Conservation (phyloP, 2,888 invertebrate genomes). For the Sceliomorpha sp. region DNA sequence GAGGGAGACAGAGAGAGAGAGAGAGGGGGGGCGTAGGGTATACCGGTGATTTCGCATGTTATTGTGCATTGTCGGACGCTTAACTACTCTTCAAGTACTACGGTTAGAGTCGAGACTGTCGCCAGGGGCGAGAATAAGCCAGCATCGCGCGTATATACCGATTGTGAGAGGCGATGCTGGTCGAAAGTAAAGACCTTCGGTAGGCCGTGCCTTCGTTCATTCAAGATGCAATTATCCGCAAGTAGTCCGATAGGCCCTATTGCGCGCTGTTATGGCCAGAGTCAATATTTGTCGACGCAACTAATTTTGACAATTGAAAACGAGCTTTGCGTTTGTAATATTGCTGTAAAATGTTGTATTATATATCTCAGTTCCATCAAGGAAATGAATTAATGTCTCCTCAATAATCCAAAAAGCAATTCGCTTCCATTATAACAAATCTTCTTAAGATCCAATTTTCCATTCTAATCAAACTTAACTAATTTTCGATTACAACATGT, state of each 20-base stretch:
- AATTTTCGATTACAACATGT: no score
- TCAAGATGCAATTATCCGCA: conserved; percentile 45
- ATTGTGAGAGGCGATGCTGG: conserved; percentile 4
- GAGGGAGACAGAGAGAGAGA: neutral
- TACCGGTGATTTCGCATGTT: conserved; percentile 41
- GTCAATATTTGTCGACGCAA: no score
- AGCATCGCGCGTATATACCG: conserved; percentile 27
- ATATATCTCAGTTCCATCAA: no score
- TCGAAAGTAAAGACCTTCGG: conserved; percentile 32
- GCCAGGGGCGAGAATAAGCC: conserved; percentile 47
- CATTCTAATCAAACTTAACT: no score
- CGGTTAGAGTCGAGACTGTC: conserved; percentile 34
- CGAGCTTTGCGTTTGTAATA: no score
- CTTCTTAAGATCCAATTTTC: no score
- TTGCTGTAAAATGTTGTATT: no score
- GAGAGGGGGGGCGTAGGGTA: neutral
- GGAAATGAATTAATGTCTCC: no score
- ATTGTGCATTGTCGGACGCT: conserved; percentile 48
- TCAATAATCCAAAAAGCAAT: no score
- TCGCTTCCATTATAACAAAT: no score
- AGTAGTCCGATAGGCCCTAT: conserved; percentile 32
- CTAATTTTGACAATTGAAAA: no score
- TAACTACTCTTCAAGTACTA: conserved; percentile 51
- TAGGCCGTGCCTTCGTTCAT: conserved; percentile 33
- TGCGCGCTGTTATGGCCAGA: neutral